Percentiles rank a stretch among this genome's conserved stretches.
Evolutionary conservation across 2,113 vertebrate genomes (phyloP).

Genomic region (Psammodynastes pulverulentus): DNA sequence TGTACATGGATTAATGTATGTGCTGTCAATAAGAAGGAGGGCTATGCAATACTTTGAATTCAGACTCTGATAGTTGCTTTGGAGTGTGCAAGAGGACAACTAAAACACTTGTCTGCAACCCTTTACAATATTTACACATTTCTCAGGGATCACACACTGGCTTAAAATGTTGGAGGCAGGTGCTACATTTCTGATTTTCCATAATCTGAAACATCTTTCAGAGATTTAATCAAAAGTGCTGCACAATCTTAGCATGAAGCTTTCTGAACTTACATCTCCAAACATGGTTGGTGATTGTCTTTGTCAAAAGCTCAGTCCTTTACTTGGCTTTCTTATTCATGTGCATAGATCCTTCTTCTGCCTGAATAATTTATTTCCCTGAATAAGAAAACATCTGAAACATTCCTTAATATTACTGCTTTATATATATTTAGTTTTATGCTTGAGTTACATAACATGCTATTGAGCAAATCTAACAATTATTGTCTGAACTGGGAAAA

Average conservation of each 20-base stretch:
- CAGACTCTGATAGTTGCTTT: background rate
- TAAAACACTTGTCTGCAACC: background rate
- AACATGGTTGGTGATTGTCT: background rate
- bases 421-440: background rate
- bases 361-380: background rate
- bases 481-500: background rate
- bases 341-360: background rate
- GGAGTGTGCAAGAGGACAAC: background rate
- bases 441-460: background rate
- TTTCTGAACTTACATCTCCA: background rate
- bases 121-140: background rate
- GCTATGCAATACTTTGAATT: background rate
- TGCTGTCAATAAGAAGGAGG: background rate
- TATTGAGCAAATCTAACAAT: background rate
- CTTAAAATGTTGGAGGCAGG: background rate
- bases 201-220: background rate
- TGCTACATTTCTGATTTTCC: background rate
- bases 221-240: background rate
- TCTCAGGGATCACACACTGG: background rate
- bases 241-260: background rate
- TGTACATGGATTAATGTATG: background rate
- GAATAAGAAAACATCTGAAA: no score
- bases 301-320: background rate
- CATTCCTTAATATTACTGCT: background rate
- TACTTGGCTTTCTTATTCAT: background rate